phyloP scores from a whole-genome alignment of 2,113 vertebrate genomes.

The Sylvietta virens region DNA sequence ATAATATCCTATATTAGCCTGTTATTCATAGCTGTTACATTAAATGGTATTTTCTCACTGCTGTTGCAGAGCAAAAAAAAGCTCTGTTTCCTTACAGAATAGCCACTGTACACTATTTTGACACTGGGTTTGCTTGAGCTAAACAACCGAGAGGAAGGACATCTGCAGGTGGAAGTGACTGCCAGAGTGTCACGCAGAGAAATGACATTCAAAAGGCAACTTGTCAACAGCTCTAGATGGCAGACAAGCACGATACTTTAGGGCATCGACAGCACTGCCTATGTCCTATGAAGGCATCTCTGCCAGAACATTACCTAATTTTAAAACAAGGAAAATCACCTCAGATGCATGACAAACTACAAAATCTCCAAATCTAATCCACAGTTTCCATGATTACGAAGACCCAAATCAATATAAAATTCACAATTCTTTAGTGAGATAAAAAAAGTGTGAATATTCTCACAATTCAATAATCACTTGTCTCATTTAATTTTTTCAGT shows the following conservation, averaged over 20 bases:
- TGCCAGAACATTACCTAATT: slow-evolving; percentile 34
- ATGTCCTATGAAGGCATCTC: not conserved
- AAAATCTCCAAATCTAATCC: not conserved
- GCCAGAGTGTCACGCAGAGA: slow-evolving; percentile 48
- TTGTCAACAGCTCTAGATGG: slow-evolving; percentile 7
- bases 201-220: slow-evolving; percentile 47
- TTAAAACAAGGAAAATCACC: not conserved
- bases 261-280: not conserved
- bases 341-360: not conserved
- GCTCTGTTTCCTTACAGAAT: not conserved
- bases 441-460: not conserved
- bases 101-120: not conserved
- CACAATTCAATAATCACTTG: not conserved
- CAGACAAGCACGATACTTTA: not conserved
- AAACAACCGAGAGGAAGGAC: slow-evolving; percentile 32
- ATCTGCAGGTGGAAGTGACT: slow-evolving; percentile 17
- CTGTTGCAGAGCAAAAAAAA: not conserved
- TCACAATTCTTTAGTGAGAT: not conserved
- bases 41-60: not conserved
- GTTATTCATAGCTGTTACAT: not conserved
- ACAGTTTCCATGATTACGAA: accelerated
- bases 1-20: not conserved
- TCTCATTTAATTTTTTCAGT: not conserved
- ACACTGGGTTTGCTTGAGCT: not conserved
- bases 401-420: not conserved